phyloP scores from a whole-genome alignment of 1,140 invertebrate genomes.

The Apocrypta bakeri region DNA sequence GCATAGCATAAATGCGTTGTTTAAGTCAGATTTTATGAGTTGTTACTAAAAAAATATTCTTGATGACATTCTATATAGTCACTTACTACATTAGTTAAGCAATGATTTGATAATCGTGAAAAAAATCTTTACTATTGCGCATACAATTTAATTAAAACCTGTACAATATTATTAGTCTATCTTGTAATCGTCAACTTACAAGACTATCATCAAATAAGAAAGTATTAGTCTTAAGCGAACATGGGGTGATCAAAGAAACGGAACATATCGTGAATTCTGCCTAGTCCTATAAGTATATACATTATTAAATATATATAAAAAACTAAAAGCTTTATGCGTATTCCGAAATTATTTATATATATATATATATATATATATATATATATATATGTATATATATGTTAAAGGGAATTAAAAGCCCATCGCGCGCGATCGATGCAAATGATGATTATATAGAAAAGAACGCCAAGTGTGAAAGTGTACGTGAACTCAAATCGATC shows the following conservation, averaged over 20 bases:
- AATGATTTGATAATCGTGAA: not conserved
- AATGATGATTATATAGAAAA: constrained; percentile 1
- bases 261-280: constrained; percentile 41
- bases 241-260: constrained; percentile 32
- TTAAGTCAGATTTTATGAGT: constrained; percentile 14
- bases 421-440: not conserved
- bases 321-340: not conserved
- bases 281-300: not conserved
- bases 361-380: too few species aligned
- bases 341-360: not conserved
- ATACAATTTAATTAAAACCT: not conserved
- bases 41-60: not conserved
- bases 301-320: too few species aligned
- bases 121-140: not conserved
- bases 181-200: constrained; percentile 23
- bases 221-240: constrained; percentile 34
- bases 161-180: constrained; percentile 4
- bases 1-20: constrained; percentile 8
- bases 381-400: too few species aligned
- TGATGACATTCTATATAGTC: not conserved
- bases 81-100: not conserved
- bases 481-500: not conserved
- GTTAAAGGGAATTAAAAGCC: not conserved
- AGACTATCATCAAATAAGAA: constrained; percentile 36
- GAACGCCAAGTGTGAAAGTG: not conserved